Conservation (phyloP, 2,797 vertebrate genomes). For the Oryzias sinensis region DNA sequence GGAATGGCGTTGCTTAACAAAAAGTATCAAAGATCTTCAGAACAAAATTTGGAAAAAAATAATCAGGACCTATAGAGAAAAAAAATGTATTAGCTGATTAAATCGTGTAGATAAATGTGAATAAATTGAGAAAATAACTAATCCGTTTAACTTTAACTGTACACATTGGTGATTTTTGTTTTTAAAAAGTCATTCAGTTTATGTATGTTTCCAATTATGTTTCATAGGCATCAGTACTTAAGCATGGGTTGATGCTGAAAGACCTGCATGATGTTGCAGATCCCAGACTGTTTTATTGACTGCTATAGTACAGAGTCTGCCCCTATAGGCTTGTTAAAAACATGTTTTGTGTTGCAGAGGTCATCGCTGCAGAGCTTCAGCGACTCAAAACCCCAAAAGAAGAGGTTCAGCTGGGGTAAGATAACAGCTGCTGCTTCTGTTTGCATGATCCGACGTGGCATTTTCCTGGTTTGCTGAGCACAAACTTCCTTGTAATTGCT, state of each 20-base stretch:
- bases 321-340: slow-evolving; percentile 15
- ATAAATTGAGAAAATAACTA: no score
- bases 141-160: no score
- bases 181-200: not conserved
- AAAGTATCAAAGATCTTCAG: not conserved
- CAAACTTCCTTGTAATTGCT: slow-evolving; percentile 62
- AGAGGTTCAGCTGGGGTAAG: slow-evolving; percentile 44
- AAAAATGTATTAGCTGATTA: slow-evolving; percentile 2
- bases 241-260: slow-evolving; percentile 13
- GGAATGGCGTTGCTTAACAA: not conserved
- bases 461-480: slow-evolving; percentile 62
- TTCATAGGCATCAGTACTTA: not conserved
- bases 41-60: slow-evolving; percentile 3
- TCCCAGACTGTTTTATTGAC: slow-evolving; percentile 3
- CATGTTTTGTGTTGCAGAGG: slow-evolving; percentile 17
- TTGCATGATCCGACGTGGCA: slow-evolving; percentile 59
- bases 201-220: not conserved
- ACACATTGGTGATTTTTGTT: no score
- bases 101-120: no score
- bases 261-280: slow-evolving; percentile 12
- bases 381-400: slow-evolving; percentile 20
- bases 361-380: slow-evolving; percentile 15
- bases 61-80: not conserved
- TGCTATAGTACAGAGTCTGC: slow-evolving; percentile 1
- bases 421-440: slow-evolving; percentile 50